Base-by-base conservation (phyloP, 2,888 invertebrate species). In the Noctua pronuba region DNA sequence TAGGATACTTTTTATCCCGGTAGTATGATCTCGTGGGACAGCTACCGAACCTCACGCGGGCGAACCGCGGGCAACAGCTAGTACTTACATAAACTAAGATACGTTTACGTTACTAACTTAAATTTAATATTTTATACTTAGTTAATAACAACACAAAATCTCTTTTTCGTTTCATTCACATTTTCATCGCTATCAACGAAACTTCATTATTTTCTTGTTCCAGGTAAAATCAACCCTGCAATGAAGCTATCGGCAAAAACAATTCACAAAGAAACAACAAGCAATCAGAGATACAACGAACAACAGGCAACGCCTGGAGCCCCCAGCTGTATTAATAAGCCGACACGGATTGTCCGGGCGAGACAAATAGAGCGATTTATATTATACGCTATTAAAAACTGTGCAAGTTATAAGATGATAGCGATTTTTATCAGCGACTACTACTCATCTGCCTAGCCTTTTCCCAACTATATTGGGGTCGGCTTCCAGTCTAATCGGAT, bases 311-410 rank as follows among this genome's bases (percentile, higher is more conserved):
- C 70, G 73, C 75, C 21, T 49, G 77, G 71, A 76, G 80, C 68
- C 71, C 60, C 38, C n/a, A 67, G 70, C 75, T 85, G 85, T 89
- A 87, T 88, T 91, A 91, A 89, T 90, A 92, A 89, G 88, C 88
- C 86, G 86, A 87, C 89, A 84, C 86, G 86, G 89, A 88, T 88
- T 88, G 90, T 88, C 80, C 84, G 89, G 88, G 90, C 77, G 91
- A 90, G 91, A 93, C 91, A 92, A 92, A 93, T 92, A 91, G 88
- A 89, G 88, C 89, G 88, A 92, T 93, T 92, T 90, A 90, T 93
- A 89, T 91, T 90, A 86, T 88, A 90, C 87, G 88, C 89, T 88
- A 91, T 92, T 91, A 92, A 90, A 91, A 88, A 75, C 64, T 35
- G 85, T 79, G 24, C 62, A 77, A 86, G 83, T 65, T 67, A 70